Conservation (phyloP, 2,797 vertebrate species). For the Heterohyrax brucei region DNA sequence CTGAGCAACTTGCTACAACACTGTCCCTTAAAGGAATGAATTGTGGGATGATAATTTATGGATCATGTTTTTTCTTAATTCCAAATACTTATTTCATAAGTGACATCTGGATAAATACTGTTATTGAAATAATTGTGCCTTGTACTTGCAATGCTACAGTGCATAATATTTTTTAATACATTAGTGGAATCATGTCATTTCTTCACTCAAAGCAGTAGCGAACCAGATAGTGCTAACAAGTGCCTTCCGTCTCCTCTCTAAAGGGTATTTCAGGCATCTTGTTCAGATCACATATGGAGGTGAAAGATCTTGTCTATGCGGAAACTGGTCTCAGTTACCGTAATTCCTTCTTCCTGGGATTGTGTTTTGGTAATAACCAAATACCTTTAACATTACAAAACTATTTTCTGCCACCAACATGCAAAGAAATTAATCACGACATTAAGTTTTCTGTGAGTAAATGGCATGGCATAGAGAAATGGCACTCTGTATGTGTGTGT, state of each 20-base stretch:
- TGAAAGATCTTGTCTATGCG: neutral
- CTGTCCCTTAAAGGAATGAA: neutral
- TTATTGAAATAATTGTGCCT: neutral
- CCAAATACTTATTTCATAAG: neutral
- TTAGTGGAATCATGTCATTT: neutral
- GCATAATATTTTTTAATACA: neutral
- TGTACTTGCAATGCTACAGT: neutral
- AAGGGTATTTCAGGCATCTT: neutral
- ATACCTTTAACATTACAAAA: neutral
- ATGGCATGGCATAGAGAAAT: neutral
- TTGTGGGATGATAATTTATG: neutral
- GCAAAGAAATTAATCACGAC: neutral
- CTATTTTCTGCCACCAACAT: neutral
- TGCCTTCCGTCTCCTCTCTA: neutral
- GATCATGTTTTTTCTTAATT: neutral
- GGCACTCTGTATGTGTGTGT: neutral
- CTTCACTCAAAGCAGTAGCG: neutral
- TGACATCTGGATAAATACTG: neutral
- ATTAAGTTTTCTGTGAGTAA: neutral
- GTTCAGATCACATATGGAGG: neutral
- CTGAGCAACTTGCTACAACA: neutral
- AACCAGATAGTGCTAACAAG: neutral
- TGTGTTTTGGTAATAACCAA: neutral
- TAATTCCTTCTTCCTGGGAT: neutral
- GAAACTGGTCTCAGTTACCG: neutral